Conservation (phyloP, 1,140 invertebrate species). For the Platorchestia sp. region DNA sequence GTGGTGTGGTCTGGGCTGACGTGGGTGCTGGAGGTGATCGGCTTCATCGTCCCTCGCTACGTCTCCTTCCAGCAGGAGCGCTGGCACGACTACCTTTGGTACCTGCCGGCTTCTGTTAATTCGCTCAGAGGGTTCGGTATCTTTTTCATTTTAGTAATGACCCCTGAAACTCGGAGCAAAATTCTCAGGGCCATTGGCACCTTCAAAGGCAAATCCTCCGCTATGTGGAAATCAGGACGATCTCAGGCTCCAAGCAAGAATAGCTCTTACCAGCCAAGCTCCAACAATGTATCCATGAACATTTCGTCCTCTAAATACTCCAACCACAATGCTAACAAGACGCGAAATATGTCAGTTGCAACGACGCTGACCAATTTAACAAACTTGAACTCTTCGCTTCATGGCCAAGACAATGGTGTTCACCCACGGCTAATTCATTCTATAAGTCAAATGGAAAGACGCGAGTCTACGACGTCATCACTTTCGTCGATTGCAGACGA, state of each 20-base stretch:
- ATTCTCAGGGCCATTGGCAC: constrained; percentile 47
- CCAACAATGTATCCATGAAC: constrained; percentile 9
- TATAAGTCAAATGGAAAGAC: constrained; percentile 63
- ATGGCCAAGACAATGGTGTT: not conserved
- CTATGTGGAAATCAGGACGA: constrained; percentile 30
- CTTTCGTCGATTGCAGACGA: constrained; percentile 60
- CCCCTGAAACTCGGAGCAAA: constrained; percentile 58
- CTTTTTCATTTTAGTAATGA: constrained; percentile 65
- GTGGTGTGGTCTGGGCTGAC: constrained; percentile 65
- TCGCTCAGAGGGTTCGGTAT: constrained; percentile 64
- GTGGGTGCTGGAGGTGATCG: constrained; percentile 63
- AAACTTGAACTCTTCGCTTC: not conserved
- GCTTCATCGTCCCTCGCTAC: constrained; percentile 60
- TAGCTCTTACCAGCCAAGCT: constrained; percentile 50
- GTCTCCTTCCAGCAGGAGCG: constrained; percentile 58
- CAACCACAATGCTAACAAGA: constrained; percentile 18
- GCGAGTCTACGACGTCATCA: constrained; percentile 58
- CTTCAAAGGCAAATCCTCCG: not conserved
- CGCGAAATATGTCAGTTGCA: constrained; percentile 62
- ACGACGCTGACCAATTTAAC: constrained; percentile 62
- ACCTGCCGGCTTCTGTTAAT: constrained; percentile 63
- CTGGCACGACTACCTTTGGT: constrained; percentile 67
- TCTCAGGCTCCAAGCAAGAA: constrained; percentile 24
- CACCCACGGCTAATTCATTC: constrained; percentile 61
- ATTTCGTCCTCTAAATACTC: constrained; percentile 24